These are phyloP conservation scores for Lasioglossum vierecki DNA, from an alignment of 2,888 invertebrate species.

Conservation along the genomic window DNA sequence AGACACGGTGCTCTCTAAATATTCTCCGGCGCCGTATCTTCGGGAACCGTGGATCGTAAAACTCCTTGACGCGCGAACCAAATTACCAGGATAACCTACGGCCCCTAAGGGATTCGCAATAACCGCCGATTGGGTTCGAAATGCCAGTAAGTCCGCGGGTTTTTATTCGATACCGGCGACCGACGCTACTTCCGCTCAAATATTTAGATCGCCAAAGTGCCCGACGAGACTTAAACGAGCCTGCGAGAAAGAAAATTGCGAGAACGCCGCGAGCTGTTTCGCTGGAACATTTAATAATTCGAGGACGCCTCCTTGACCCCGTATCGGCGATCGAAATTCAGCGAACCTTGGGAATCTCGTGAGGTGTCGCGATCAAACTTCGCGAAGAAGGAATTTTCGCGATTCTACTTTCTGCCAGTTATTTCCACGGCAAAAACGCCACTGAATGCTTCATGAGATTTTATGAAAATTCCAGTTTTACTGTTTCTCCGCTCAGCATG, in stretches of 20 bases:
- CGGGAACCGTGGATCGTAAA: conserved; percentile 17
- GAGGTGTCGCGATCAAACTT: neutral
- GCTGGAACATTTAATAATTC: conserved; percentile 58
- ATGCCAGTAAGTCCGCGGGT: conserved; percentile 15
- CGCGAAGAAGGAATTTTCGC: neutral
- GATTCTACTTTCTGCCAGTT: neutral
- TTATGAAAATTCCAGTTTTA: neutral
- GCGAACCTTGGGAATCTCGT: neutral
- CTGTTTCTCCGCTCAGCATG: no score
- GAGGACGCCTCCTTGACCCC: neutral
- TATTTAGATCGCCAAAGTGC: conserved; percentile 38
- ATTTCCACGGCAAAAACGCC: neutral
- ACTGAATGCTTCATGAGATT: neutral
- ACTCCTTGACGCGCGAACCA: neutral
- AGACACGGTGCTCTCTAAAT: conserved; percentile 10
- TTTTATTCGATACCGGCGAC: neutral
- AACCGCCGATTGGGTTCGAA: conserved; percentile 27
- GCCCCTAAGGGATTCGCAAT: conserved; percentile 8
- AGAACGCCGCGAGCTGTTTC: neutral
- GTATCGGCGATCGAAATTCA: neutral
- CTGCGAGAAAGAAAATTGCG: neutral
- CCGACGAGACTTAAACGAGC: neutral
- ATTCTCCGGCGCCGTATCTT: conserved; percentile 1
- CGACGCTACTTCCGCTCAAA: conserved; percentile 14
- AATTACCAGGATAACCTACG: conserved; percentile 25